Evolutionary conservation across 2,797 vertebrate species (phyloP).

Genomic region (Phalloptychus januarius): DNA sequence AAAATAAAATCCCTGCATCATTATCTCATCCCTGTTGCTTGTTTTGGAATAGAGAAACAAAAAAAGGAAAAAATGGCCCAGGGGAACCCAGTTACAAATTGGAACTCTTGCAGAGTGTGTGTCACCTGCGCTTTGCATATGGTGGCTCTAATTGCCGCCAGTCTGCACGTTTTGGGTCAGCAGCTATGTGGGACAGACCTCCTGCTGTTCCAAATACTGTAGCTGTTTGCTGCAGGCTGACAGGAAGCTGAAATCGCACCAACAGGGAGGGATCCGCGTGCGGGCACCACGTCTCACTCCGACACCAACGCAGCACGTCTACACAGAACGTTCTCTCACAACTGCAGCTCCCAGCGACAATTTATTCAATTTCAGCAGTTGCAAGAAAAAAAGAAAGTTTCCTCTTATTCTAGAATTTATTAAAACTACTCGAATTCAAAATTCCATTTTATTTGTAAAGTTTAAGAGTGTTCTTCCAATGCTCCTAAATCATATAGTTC

Average conservation of each 20-base stretch:
- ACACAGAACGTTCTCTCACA: conserved; percentile 6
- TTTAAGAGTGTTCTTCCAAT: not conserved
- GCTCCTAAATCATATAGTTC: not conserved
- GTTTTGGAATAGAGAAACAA: conserved; percentile 7
- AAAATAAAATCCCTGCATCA: not conserved
- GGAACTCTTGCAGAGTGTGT: conserved; percentile 23
- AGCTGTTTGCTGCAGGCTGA: conserved; percentile 30
- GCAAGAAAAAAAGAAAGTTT: not conserved
- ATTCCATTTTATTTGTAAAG: not conserved
- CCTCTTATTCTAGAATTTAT: not conserved
- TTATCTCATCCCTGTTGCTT: not conserved
- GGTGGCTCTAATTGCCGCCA: conserved; percentile 44
- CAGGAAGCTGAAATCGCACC: conserved; percentile 27
- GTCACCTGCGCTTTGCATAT: conserved; percentile 57
- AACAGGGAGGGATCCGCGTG: conserved; percentile 20
- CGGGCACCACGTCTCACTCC: not conserved
- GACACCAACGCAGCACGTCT: not conserved
- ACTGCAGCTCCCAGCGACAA: not conserved
- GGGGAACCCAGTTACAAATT: conserved; percentile 3
- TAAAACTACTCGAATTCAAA: not conserved
- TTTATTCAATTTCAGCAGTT: not conserved
- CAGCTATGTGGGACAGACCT: conserved; percentile 66
- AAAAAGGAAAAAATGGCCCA: not conserved
- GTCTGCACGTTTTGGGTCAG: conserved; percentile 68
- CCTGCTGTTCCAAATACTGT: conserved; percentile 55